Conservation (phyloP, 2,888 invertebrate species). For the Oscheius sp. region DNA sequence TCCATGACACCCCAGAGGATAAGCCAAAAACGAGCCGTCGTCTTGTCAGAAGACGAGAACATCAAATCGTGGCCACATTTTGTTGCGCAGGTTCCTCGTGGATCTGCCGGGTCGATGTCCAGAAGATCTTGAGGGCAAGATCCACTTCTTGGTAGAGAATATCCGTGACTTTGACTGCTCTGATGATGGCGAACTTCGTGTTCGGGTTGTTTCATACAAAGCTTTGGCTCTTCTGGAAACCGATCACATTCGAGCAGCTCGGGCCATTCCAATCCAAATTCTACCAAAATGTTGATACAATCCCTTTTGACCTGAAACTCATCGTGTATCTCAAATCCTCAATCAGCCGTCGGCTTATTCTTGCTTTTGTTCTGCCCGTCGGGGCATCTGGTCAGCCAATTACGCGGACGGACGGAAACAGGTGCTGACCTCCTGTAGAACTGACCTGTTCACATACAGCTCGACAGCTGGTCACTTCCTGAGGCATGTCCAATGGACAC, state of each 20-base stretch:
- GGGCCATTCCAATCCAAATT: slow-evolving; percentile 81
- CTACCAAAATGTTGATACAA: slow-evolving; percentile 81
- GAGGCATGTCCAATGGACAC: slow-evolving; percentile 82
- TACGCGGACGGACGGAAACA: slow-evolving; percentile 23
- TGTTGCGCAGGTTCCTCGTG: slow-evolving; percentile 63
- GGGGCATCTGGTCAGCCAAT: slow-evolving; percentile 27
- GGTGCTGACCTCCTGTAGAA: slow-evolving; percentile 2
- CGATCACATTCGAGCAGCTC: slow-evolving; percentile 83
- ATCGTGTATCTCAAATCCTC: not conserved
- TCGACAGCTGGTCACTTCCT: slow-evolving; percentile 86
- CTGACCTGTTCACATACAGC: slow-evolving; percentile 83
- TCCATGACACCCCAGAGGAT: slow-evolving; percentile 92
- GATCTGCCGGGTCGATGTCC: slow-evolving; percentile 66
- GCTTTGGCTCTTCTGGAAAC: slow-evolving; percentile 80
- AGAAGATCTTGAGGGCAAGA: slow-evolving; percentile 67
- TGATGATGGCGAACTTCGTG: slow-evolving; percentile 16
- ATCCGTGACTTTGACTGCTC: not conserved
- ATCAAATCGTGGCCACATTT: slow-evolving; percentile 75
- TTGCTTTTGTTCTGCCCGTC: slow-evolving; percentile 3
- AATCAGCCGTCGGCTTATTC: not conserved
- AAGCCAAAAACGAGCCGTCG: slow-evolving; percentile 81
- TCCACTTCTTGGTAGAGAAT: slow-evolving; percentile 11
- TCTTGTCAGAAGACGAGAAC: slow-evolving; percentile 59
- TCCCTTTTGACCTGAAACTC: slow-evolving; percentile 75
- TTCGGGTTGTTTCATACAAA: slow-evolving; percentile 81